Evolutionary conservation across 2,797 vertebrate species (phyloP), one percentile per base, ranked within the genome.

Genomic region (Chrosomus eos): DNA sequence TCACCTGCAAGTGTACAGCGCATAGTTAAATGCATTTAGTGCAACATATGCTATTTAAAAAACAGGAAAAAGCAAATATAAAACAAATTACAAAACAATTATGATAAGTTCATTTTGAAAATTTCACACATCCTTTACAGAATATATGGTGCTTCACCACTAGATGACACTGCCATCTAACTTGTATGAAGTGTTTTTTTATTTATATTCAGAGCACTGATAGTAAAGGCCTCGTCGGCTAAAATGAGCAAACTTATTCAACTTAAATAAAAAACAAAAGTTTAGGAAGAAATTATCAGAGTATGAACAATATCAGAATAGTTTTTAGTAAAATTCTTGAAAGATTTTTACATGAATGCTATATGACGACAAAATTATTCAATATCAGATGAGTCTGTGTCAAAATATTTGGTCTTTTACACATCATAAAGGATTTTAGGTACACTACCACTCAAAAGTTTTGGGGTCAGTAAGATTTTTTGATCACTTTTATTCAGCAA

Each of bases 1-100:
- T 97, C 85, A 98, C 97, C 97, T 98, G 90, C 66, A 94, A 88
- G 75, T 87, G 74, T 45, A 45, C 45, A 82, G 55, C 9, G 62
- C 75, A 45, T 23, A 62, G 28, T 51, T 48, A 38, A 28, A 67
- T 45, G 10, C 1, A 53, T 33, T 72, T 18, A 62, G 6, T 26
- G 43, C 13, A 80, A 58, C 9, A 14, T 85, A 14, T 64, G 16
- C 7, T 48, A 79, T 9, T 45, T 70, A 18, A 40, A 3, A n/a
- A 26, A 26, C 11, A 18, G 4, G 23, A 45, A 6, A 74, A 62
- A 62, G 4, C 1, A 11, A 21, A 82, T 33, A 45, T 31, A 51
- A 51, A 48, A 67, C 13, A 36, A 70, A 10, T 26, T 2, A 28
- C 16, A 26, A 81, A 40, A 58, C 19, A 18, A 23, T 16, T 58